phyloP scores from a whole-genome alignment of 2,113 vertebrate genomes.

The Lampris megalopsis region DNA sequence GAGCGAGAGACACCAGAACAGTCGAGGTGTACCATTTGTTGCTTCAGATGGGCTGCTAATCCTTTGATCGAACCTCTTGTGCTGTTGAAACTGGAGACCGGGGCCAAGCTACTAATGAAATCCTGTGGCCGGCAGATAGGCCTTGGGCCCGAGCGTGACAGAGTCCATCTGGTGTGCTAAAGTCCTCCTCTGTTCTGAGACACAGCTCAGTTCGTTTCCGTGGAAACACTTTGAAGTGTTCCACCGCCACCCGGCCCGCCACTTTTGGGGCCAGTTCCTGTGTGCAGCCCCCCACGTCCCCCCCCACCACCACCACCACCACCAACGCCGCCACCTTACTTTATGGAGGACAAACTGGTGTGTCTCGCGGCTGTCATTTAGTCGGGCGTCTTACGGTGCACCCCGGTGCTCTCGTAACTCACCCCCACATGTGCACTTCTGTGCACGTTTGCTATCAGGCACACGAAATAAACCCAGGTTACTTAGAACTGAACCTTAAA shows the following conservation, averaged over 20 bases:
- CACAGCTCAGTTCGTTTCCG: conserved; percentile 63
- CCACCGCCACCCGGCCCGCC: conserved; percentile 40
- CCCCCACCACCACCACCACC: no score
- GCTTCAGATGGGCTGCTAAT: conserved; percentile 82
- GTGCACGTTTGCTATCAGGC: no score
- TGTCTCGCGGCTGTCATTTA: no score
- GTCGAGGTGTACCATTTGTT: conserved; percentile 76
- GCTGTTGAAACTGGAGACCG: conserved; percentile 76
- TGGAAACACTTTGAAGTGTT: conserved; percentile 63
- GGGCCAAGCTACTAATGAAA: conserved; percentile 83
- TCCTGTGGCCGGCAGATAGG: conserved; percentile 81
- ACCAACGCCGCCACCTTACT: background rate
- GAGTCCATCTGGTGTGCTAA: conserved; percentile 84
- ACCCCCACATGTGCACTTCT: no score
- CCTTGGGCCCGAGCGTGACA: conserved; percentile 80
- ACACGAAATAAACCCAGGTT: no score
- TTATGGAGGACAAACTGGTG: background rate
- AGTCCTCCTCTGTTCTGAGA: conserved; percentile 74
- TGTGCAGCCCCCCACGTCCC: conserved; percentile 1
- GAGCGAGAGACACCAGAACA: background rate
- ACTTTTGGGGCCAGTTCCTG: conserved; percentile 32
- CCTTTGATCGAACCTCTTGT: conserved; percentile 83
- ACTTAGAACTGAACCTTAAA: no score
- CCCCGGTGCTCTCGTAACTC: no score
- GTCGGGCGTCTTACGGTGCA: no score